These are phyloP conservation scores for Nothoprocta pentlandii DNA, from an alignment of 2,113 vertebrate species.

Conservation along the genomic window DNA sequence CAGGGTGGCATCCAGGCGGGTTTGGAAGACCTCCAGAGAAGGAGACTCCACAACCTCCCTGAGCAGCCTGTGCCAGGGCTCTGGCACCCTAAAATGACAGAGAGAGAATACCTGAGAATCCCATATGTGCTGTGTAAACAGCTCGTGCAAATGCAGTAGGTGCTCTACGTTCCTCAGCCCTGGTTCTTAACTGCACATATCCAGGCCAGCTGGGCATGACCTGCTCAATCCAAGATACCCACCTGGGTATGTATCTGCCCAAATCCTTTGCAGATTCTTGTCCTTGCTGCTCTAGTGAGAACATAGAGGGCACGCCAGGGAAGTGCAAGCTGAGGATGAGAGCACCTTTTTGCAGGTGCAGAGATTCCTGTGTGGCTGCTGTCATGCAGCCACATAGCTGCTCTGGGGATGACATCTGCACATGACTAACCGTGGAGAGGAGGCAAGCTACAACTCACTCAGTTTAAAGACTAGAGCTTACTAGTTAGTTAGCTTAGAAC, in stretches of 20 bases:
- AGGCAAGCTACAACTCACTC: not conserved
- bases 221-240: accelerated
- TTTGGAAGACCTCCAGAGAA: no score
- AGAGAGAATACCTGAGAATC: not conserved
- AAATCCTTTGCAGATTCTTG: not conserved
- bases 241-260: not conserved
- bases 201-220: no score
- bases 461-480: not conserved
- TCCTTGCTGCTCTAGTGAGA: not conserved
- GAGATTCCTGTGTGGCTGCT: not conserved
- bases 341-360: not conserved
- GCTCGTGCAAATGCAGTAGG: accelerated
- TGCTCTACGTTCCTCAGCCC: not conserved
- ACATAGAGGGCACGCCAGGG: not conserved
- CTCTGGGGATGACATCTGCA: not conserved
- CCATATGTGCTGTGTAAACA: accelerated
- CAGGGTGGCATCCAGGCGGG: no score
- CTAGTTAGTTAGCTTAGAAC: not conserved
- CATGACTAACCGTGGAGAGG: not conserved
- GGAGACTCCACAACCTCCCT: no score
- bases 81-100: no score
- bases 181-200: accelerated
- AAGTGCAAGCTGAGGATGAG: not conserved
- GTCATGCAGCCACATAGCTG: not conserved
- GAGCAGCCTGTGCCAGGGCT: no score